Conservation (phyloP, 2,797 vertebrate genomes). For the Pteropus rufus region DNA sequence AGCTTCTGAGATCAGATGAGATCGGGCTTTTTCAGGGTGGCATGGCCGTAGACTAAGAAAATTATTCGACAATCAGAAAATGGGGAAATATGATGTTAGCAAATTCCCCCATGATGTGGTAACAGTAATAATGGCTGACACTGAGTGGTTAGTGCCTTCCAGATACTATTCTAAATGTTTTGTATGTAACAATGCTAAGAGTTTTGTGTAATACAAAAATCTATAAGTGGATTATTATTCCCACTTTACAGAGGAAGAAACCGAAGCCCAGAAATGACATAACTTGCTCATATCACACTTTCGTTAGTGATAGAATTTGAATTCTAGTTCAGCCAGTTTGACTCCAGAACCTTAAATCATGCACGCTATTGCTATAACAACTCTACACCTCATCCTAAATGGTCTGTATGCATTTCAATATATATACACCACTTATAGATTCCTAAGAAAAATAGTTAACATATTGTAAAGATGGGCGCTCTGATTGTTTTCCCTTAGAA, state of each 20-base stretch:
- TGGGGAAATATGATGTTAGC: neutral
- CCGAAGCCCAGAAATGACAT: neutral
- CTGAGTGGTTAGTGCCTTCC: neutral
- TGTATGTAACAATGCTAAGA: neutral
- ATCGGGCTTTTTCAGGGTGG: no score
- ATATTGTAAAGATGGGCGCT: neutral
- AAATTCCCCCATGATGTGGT: neutral
- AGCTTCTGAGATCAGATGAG: no score
- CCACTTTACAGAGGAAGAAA: neutral
- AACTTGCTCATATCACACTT: neutral
- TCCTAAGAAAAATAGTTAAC: neutral
- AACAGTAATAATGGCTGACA: neutral
- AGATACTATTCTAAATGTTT: neutral
- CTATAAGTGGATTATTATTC: neutral
- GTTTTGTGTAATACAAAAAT: neutral
- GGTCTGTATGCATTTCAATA: neutral
- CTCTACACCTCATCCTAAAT: neutral
- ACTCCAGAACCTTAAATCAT: neutral
- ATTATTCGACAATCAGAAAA: slow-evolving; percentile 19
- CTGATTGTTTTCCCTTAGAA: slow-evolving; percentile 17
- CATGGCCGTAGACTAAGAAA: neutral
- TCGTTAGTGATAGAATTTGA: neutral
- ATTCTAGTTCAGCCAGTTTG: neutral
- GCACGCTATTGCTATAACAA: neutral
- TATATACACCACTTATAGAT: neutral